Evolutionary conservation across 2,888 invertebrate genomes (phyloP).

Genomic region (Dasypogon diadema): DNA sequence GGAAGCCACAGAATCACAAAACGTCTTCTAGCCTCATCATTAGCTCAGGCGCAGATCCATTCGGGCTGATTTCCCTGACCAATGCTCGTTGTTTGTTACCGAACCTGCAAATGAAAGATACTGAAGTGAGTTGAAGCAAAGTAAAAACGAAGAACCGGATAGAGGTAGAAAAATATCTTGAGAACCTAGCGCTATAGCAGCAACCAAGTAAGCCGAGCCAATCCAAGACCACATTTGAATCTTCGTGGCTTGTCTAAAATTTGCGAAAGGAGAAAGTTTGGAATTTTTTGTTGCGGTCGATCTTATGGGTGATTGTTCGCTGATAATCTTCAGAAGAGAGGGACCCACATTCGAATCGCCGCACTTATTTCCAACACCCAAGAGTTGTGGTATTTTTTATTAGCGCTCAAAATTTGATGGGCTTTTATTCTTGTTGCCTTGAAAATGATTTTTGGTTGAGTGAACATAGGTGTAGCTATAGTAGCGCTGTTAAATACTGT

Average conservation of each 20-base stretch:
- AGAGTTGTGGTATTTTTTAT: neutral
- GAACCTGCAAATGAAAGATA: slow-evolving; percentile 34
- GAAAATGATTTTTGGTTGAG: slow-evolving; percentile 22
- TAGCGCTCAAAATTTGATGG: neutral
- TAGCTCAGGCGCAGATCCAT: neutral
- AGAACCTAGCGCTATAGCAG: neutral
- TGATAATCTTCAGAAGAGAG: slow-evolving; percentile 31
- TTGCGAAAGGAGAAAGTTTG: slow-evolving; percentile 37
- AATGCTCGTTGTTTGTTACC: slow-evolving; percentile 12
- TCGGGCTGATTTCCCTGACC: neutral
- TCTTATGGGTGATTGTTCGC: slow-evolving; percentile 26
- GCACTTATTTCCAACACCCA: neutral
- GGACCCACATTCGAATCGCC: neutral
- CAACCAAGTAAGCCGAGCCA: neutral
- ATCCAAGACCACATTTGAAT: neutral
- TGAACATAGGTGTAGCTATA: slow-evolving; percentile 7
- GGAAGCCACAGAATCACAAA: slow-evolving; percentile 10
- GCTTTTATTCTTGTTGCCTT: neutral
- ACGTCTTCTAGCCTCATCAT: neutral
- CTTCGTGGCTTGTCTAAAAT: neutral
- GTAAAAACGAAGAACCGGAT: slow-evolving; percentile 23
- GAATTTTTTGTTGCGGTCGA: slow-evolving; percentile 17
- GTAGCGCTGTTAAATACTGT: neutral
- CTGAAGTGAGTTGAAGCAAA: neutral
- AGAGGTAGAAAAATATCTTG: slow-evolving; percentile 7